A percentile compares a stretch with the other conserved stretches of the same genome.
These are phyloP conservation scores for Drosophila mimica DNA, from an alignment of 2,888 invertebrate species.

Conservation along the genomic window DNA sequence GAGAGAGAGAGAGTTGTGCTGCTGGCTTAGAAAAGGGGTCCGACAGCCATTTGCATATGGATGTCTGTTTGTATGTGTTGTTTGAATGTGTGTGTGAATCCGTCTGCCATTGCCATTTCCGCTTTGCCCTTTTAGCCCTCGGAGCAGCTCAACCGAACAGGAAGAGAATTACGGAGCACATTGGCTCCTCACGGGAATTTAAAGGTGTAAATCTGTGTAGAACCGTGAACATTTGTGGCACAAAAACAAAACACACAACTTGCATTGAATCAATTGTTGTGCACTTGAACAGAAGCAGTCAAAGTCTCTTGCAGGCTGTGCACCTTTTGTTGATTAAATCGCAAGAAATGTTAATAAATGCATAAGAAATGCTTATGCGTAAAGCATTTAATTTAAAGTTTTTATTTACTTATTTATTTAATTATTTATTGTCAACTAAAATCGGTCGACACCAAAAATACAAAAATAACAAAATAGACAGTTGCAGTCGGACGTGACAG, in stretches of 20 bases:
- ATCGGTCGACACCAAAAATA: too few relatives aligned
- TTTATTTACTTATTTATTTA: too few relatives aligned
- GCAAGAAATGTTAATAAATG: not conserved
- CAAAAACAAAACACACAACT: not conserved
- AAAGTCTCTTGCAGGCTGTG: not conserved
- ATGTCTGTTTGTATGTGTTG: not conserved
- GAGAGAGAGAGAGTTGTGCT: not conserved
- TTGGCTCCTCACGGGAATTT: not conserved
- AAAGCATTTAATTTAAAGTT: not conserved
- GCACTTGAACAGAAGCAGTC: not conserved
- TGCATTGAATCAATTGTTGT: not conserved
- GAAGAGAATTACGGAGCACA: constrained; percentile 3
- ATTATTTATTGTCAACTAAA: too few relatives aligned
- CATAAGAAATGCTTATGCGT: not conserved
- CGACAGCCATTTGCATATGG: constrained; percentile 41
- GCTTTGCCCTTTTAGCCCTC: constrained; percentile 9
- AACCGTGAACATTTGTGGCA: not conserved
- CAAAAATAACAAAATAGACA: too few relatives aligned
- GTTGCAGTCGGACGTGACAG: too few relatives aligned
- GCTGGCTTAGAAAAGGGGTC: constrained; percentile 7
- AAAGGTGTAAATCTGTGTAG: not conserved
- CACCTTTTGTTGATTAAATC: not conserved
- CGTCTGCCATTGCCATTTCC: constrained; percentile 59
- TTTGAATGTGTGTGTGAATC: constrained; percentile 19
- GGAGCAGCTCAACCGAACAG: not conserved